phyloP scores from a whole-genome alignment of 2,888 invertebrate species.

The Ceriagrion tenellum region DNA sequence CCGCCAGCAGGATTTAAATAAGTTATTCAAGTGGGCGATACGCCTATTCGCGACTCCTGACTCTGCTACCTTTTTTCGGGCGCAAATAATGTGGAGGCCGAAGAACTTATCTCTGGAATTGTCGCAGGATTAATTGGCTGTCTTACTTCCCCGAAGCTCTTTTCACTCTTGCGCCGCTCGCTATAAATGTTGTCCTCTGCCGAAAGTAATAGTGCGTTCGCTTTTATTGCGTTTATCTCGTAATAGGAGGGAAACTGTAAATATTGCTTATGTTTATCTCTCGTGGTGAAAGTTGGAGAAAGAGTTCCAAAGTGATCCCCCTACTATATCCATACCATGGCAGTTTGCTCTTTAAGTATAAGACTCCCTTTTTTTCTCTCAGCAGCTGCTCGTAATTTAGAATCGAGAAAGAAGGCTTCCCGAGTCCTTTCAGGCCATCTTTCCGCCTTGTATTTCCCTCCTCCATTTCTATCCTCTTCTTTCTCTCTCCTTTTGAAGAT shows the following conservation, averaged over 20 bases:
- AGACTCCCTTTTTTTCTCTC: slow-evolving; percentile 5
- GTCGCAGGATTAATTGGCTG: slow-evolving; percentile 45
- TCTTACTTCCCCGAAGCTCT: slow-evolving; percentile 2
- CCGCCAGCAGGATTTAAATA: slow-evolving; percentile 52
- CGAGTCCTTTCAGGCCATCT: background rate
- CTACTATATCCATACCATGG: background rate
- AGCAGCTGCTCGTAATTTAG: slow-evolving; percentile 28
- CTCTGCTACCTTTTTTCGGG: slow-evolving; percentile 38
- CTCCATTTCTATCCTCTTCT: background rate
- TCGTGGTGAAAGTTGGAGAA: slow-evolving; percentile 17
- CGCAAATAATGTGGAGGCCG: background rate
- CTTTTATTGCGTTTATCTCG: slow-evolving; percentile 29
- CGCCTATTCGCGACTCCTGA: background rate
- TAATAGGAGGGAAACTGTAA: background rate
- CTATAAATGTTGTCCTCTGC: slow-evolving; percentile 29
- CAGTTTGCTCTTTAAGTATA: slow-evolving; percentile 49
- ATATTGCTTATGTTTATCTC: slow-evolving; percentile 66
- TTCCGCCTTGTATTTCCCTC: background rate
- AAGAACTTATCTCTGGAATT: background rate
- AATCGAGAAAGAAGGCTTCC: background rate
- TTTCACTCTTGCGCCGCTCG: background rate
- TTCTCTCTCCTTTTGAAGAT: slow-evolving; percentile 42
- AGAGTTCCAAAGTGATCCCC: background rate
- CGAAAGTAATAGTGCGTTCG: slow-evolving; percentile 12
- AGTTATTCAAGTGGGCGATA: background rate